A percentile compares a stretch with the other conserved stretches of the same genome.
Conservation (phyloP, 2,113 vertebrate species). For the Notothenia rossii region DNA sequence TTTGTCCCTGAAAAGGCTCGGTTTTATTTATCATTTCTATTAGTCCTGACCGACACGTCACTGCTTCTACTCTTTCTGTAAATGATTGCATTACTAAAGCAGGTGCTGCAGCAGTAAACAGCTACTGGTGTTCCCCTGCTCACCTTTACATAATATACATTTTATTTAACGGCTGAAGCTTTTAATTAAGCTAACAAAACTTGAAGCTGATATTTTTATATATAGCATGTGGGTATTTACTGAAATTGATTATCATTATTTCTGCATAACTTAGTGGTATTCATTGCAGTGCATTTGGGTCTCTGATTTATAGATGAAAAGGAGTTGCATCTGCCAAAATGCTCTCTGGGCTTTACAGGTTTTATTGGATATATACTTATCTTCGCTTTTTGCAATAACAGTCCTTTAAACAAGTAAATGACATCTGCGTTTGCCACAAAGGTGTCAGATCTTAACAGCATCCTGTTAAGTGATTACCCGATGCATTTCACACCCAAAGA, state of each 20-base stretch:
- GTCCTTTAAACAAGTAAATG: slow-evolving; percentile 48
- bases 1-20: slow-evolving; percentile 6
- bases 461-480: slow-evolving; percentile 66
- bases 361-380: slow-evolving; percentile 50
- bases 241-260: slow-evolving; percentile 26
- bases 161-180: background rate
- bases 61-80: slow-evolving; percentile 2
- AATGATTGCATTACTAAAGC: slow-evolving; percentile 1
- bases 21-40: slow-evolving; percentile 16
- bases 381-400: slow-evolving; percentile 50
- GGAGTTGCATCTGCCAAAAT: slow-evolving; percentile 29
- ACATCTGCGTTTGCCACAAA: slow-evolving; percentile 41
- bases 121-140: background rate
- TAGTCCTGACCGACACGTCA: background rate
- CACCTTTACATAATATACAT: background rate
- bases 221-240: slow-evolving; percentile 20
- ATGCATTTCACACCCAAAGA: slow-evolving; percentile 48
- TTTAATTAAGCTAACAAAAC: slow-evolving; percentile 18
- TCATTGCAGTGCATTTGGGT: slow-evolving; percentile 22
- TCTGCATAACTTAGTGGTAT: slow-evolving; percentile 13
- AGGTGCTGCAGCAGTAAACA: background rate
- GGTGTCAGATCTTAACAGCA: slow-evolving; percentile 52
- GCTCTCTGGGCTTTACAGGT: slow-evolving; percentile 6
- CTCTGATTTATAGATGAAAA: slow-evolving; percentile 56
- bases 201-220: slow-evolving; percentile 3